These are phyloP conservation scores for Propithecus perrieri DNA, from an alignment of 2,797 vertebrate genomes.

Conservation along the genomic window DNA sequence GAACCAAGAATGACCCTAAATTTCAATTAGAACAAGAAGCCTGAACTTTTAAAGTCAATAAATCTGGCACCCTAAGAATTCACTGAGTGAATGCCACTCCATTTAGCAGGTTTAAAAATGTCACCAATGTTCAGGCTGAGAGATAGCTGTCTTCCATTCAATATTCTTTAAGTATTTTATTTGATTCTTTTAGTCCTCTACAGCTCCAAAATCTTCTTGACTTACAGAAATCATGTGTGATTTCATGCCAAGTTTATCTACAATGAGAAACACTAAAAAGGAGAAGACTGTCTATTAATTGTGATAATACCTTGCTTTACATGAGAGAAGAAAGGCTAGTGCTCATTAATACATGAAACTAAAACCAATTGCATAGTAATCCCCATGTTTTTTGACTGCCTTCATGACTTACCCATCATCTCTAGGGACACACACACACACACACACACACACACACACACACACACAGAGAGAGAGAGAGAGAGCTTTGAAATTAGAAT, in stretches of 20 bases:
- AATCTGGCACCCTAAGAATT: too few relatives aligned
- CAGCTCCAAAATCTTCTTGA: background rate
- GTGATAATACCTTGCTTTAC: background rate
- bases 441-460: too few relatives aligned
- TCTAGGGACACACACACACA: background rate
- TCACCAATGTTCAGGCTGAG: background rate
- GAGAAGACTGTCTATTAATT: background rate
- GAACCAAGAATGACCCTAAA: background rate
- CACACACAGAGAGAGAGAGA: too few relatives aligned
- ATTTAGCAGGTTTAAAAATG: background rate
- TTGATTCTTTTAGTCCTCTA: background rate
- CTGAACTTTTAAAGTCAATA: too few relatives aligned
- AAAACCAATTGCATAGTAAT: background rate
- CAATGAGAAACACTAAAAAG: background rate
- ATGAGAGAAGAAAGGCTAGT: background rate
- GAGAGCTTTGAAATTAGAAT: background rate
- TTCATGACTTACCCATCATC: background rate
- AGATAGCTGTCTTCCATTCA: background rate
- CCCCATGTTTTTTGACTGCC: background rate
- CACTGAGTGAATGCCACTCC: too few relatives aligned
- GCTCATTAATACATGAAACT: background rate
- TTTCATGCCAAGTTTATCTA: background rate
- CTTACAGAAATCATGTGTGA: background rate
- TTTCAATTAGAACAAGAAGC: too few relatives aligned
- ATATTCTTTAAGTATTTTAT: background rate